A percentile compares a stretch with the other conserved stretches of the same genome.
Evolutionary conservation across 1,140 invertebrate genomes (phyloP).

Genomic region (Psix sp.): DNA sequence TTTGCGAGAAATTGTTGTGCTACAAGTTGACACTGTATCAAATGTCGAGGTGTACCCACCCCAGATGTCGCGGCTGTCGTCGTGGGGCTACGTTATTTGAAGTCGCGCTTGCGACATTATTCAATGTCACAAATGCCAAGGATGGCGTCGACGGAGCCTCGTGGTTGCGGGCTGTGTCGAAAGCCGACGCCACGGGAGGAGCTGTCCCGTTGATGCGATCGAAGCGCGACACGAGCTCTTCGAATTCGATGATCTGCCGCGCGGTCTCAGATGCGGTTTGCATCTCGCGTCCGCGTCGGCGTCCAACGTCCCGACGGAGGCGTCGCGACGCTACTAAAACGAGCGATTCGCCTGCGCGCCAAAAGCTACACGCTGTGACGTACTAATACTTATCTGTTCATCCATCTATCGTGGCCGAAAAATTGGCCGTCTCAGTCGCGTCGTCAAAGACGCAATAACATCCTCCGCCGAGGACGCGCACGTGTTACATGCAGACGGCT

Average conservation of each 20-base stretch:
- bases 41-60: constrained; percentile 27
- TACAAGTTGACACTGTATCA: constrained; percentile 7
- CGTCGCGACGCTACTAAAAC: constrained; percentile 72
- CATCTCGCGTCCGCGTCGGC: constrained; percentile 47
- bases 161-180: constrained; percentile 12
- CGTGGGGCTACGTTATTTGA: constrained; percentile 39
- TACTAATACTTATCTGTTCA: constrained; percentile 43
- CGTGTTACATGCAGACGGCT: no score
- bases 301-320: constrained; percentile 51
- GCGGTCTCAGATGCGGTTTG: constrained; percentile 63
- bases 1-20: constrained; percentile 14
- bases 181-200: constrained; percentile 13
- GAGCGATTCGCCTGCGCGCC: constrained; percentile 54
- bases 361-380: constrained; percentile 51
- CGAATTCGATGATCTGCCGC: constrained; percentile 73
- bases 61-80: constrained; percentile 36
- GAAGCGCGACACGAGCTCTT: constrained; percentile 70
- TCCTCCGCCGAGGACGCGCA: no score
- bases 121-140: constrained; percentile 43
- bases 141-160: constrained; percentile 26
- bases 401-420: constrained; percentile 43
- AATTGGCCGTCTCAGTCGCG: constrained; percentile 8
- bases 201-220: constrained; percentile 70
- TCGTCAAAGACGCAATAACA: no score
- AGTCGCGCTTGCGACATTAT: constrained; percentile 50